phyloP scores from a whole-genome alignment of 2,113 vertebrate species.

The Plectropomus leopardus region DNA sequence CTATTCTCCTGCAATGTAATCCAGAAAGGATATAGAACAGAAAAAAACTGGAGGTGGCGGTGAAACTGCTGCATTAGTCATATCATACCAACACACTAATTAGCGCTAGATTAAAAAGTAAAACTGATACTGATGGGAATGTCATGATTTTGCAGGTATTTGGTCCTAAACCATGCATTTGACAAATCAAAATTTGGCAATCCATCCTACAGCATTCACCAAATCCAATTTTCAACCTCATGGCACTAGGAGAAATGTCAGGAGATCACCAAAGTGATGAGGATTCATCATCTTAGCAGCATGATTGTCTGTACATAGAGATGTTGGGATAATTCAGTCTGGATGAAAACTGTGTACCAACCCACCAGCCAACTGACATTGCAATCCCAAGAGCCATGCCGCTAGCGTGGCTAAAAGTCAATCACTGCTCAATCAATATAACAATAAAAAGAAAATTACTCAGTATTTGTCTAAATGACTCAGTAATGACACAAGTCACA shows the following conservation, averaged over 20 bases:
- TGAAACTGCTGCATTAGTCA: too few relatives aligned
- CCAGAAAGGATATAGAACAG: too few relatives aligned
- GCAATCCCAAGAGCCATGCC: not conserved
- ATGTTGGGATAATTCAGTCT: conserved; percentile 4
- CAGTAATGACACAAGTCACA: not conserved
- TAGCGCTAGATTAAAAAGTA: not conserved
- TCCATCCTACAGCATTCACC: too few relatives aligned
- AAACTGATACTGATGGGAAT: not conserved
- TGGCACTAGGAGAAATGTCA: not conserved
- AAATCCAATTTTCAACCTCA: not conserved
- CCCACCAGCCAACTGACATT: not conserved
- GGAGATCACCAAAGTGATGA: not conserved
- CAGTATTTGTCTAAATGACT: too few relatives aligned
- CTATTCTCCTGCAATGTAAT: too few relatives aligned
- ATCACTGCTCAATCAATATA: conserved; percentile 19
- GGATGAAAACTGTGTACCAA: not conserved
- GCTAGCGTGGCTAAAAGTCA: too few relatives aligned
- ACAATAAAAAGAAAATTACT: conserved; percentile 6
- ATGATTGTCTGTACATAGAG: not conserved
- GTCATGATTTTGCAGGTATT: too few relatives aligned
- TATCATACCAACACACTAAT: not conserved
- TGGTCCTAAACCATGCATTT: too few relatives aligned
- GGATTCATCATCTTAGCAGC: not conserved
- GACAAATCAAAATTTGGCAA: too few relatives aligned
- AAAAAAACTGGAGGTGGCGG: too few relatives aligned